These are phyloP conservation scores for Eupithecia insigniata DNA, from an alignment of 2,888 invertebrate genomes.

Conservation along the genomic window DNA sequence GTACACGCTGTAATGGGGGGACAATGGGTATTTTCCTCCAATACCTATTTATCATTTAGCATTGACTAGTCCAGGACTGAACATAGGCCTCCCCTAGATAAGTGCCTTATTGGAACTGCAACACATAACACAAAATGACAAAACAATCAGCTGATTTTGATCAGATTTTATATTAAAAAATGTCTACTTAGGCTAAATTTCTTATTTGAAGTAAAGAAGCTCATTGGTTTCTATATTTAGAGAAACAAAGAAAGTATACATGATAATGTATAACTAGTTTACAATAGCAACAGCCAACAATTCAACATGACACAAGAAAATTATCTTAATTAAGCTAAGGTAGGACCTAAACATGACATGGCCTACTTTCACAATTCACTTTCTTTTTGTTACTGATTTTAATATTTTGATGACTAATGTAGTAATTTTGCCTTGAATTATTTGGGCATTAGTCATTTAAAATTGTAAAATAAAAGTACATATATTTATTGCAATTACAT, in stretches of 20 bases:
- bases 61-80: no score
- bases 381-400: background rate
- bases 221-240: background rate
- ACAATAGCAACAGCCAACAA: constrained; percentile 1
- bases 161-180: background rate
- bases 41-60: no score
- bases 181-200: background rate
- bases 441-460: background rate
- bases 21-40: no score
- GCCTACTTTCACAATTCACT: constrained; percentile 42
- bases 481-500: no score
- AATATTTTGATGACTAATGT: background rate
- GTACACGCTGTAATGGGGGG: no score
- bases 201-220: background rate
- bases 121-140: background rate
- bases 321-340: background rate
- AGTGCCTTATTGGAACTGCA: no score
- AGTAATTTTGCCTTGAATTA: background rate
- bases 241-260: background rate
- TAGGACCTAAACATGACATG: constrained; percentile 25
- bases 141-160: background rate
- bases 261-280: background rate
- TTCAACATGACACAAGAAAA: background rate
- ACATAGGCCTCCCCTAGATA: no score
- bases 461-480: no score